phyloP scores from a whole-genome alignment of 2,888 invertebrate species.

The Lasioglossum oenotherae region DNA sequence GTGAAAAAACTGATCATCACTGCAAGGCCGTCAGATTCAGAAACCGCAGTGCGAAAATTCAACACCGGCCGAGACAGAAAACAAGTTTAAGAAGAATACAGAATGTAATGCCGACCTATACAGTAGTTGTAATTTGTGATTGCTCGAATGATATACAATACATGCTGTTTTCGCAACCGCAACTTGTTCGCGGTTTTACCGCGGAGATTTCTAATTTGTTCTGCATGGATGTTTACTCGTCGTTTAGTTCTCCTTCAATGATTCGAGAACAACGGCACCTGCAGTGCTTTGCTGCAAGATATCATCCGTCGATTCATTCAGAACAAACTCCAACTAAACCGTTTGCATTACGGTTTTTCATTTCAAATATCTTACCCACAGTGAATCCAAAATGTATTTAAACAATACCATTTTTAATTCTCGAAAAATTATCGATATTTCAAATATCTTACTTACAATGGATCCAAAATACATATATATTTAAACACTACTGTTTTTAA shows the following conservation, averaged over 20 bases:
- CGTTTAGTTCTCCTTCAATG: slow-evolving; percentile 62
- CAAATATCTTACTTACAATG: too few species aligned
- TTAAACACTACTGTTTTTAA: too few species aligned
- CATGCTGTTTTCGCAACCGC: slow-evolving; percentile 60
- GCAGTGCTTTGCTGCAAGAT: slow-evolving; percentile 37
- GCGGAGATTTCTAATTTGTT: slow-evolving; percentile 52
- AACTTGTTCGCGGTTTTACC: slow-evolving; percentile 66
- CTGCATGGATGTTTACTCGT: slow-evolving; percentile 52
- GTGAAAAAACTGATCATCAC: neutral
- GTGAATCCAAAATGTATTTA: neutral
- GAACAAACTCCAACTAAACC: slow-evolving; percentile 3
- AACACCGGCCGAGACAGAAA: neutral
- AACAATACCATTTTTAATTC: too few species aligned
- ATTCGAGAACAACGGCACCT: slow-evolving; percentile 50
- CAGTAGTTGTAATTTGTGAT: slow-evolving; percentile 58
- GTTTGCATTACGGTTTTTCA: neutral
- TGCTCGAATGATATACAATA: slow-evolving; percentile 52
- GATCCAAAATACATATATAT: neutral
- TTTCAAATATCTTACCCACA: neutral
- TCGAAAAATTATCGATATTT: too few species aligned
- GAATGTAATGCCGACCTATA: slow-evolving; percentile 13
- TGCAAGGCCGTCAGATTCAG: neutral
- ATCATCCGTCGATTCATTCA: slow-evolving; percentile 8
- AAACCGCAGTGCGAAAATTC: slow-evolving; percentile 11
- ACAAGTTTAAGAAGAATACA: neutral